Evolutionary conservation across 2,797 vertebrate species (phyloP).

Genomic region (Kryptolebias ocellatus): DNA sequence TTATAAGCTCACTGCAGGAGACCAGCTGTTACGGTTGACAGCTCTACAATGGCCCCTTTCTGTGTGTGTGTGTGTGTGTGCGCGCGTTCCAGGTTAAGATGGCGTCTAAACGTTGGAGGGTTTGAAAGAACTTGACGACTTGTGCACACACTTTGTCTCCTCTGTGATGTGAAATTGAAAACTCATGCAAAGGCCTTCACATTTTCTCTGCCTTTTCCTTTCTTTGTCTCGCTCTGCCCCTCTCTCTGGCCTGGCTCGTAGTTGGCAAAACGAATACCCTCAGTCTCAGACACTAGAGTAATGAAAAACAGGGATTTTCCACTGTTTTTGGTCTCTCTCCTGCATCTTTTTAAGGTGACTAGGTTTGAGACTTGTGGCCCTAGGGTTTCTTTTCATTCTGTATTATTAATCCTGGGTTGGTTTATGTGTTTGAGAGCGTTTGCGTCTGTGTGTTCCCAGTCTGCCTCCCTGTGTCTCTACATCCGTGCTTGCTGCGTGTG

Average conservation of each 20-base stretch:
- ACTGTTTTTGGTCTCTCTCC: constrained; percentile 42
- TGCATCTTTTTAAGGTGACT: constrained; percentile 34
- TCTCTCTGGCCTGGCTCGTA: constrained; percentile 14
- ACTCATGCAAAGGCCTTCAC: constrained; percentile 51
- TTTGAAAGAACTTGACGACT: constrained; percentile 44
- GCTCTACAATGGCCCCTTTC: constrained; percentile 38
- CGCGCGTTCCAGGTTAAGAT: constrained; percentile 21
- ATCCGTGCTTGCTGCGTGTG: constrained; percentile 6
- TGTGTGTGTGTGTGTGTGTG: constrained; percentile 24
- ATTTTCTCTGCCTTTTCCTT: constrained; percentile 16
- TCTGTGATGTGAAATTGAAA: constrained; percentile 56
- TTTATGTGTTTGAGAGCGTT: constrained; percentile 27
- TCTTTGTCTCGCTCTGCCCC: constrained; percentile 5
- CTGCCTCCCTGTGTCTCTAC: constrained; percentile 1
- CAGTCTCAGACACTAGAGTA: background rate
- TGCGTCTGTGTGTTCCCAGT: constrained; percentile 24
- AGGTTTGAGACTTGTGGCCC: constrained; percentile 30
- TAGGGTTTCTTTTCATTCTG: constrained; percentile 34
- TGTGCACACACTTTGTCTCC: constrained; percentile 13
- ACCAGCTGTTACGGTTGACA: constrained; percentile 50
- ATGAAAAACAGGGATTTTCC: constrained; percentile 28
- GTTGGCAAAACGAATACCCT: constrained; percentile 29
- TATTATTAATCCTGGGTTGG: constrained; percentile 45
- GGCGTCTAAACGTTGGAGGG: constrained; percentile 36
- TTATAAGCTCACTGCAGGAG: constrained; percentile 58